phyloP scores from a whole-genome alignment of 2,113 vertebrate species.

The Atrichornis clamosus region DNA sequence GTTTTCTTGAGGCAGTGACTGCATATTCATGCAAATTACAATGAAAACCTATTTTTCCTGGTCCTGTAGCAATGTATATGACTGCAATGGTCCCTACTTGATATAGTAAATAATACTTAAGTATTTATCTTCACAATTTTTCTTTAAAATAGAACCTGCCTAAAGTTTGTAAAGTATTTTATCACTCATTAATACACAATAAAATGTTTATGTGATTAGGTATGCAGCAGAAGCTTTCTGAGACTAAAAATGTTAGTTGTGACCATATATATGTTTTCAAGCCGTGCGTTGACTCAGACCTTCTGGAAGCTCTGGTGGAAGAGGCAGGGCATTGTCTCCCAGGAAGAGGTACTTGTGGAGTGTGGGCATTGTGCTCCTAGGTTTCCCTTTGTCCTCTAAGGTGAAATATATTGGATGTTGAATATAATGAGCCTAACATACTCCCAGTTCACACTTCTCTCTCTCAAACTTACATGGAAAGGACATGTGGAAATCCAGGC shows the following conservation, averaged over 20 bases:
- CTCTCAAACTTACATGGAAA: background rate
- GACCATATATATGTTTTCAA: background rate
- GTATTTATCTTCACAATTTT: background rate
- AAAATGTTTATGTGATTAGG: background rate
- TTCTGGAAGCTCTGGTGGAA: background rate
- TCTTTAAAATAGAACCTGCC: background rate
- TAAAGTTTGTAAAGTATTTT: background rate
- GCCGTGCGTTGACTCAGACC: background rate
- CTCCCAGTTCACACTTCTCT: background rate
- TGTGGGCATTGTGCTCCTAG: background rate
- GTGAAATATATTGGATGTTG: accelerated
- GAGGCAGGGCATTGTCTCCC: background rate
- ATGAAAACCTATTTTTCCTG: background rate
- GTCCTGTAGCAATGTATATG: background rate
- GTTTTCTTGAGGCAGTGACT: conserved; percentile 23
- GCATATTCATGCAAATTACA: background rate
- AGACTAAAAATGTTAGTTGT: background rate
- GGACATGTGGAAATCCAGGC: background rate
- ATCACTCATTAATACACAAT: background rate
- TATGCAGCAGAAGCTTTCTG: background rate
- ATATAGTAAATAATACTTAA: conserved; percentile 29
- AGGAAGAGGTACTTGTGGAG: background rate
- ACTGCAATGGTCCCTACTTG: background rate
- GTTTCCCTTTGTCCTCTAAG: background rate
- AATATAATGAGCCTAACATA: background rate